Percentiles rank a stretch among this genome's conserved stretches.
phyloP scores from a whole-genome alignment of 2,113 vertebrate species.

The Aspiorhynchus laticeps region DNA sequence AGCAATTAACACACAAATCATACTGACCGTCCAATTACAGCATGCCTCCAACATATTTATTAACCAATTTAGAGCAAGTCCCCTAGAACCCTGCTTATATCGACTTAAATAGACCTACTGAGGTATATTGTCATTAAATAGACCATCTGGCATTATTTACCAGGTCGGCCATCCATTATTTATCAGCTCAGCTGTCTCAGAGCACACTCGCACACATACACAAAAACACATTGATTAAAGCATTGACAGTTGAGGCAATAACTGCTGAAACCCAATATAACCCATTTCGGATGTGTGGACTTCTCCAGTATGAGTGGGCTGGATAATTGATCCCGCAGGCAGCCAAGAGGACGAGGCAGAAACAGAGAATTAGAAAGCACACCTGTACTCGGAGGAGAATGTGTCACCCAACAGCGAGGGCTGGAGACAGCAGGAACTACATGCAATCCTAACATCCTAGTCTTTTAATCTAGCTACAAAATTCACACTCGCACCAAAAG shows the following conservation, averaged over 20 bases:
- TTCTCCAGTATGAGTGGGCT: constrained; percentile 14
- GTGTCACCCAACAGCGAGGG: constrained; percentile 10
- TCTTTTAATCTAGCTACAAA: constrained; percentile 1
- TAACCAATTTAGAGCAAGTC: constrained; percentile 41
- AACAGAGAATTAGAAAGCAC: constrained; percentile 42
- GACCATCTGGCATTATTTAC: constrained; percentile 15
- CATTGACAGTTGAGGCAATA: constrained; percentile 32
- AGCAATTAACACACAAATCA: constrained; percentile 38
- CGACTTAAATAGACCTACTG: background rate
- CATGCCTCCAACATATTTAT: constrained; percentile 16
- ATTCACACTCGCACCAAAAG: background rate
- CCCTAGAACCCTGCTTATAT: constrained; percentile 17
- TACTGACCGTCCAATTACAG: constrained; percentile 38
- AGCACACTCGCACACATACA: background rate
- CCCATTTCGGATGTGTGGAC: constrained; percentile 30
- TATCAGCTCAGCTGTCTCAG: background rate
- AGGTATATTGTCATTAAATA: background rate
- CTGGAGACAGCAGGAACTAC: constrained; percentile 9
- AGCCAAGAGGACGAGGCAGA: constrained; percentile 32
- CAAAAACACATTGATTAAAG: constrained; percentile 38
- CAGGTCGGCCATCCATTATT: background rate
- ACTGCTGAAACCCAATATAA: constrained; percentile 18
- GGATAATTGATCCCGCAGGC: constrained; percentile 39
- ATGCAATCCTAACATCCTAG: background rate
- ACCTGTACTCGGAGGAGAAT: constrained; percentile 11